Evolutionary conservation across 2,113 vertebrate species (phyloP).

Genomic region (Grammomys dolichurus): DNA sequence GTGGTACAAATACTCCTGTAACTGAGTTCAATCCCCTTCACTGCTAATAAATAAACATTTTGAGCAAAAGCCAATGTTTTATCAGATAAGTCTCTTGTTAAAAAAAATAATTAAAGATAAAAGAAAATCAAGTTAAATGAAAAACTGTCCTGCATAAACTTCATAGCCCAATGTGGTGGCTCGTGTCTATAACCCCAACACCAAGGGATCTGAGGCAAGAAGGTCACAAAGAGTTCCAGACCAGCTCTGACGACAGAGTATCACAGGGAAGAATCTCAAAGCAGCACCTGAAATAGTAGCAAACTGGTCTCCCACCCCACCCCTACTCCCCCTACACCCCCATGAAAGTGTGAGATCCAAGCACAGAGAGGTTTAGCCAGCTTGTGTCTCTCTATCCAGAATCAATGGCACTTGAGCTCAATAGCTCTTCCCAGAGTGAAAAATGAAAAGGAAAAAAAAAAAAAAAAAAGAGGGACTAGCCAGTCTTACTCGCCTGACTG

Average conservation of each 20-base stretch:
- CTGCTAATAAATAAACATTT: background rate
- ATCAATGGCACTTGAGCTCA: background rate
- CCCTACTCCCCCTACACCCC: too few relatives aligned
- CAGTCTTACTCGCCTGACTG: background rate
- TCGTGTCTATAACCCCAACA: background rate
- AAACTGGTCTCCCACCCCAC: too few relatives aligned
- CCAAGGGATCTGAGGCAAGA: background rate
- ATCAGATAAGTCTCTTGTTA: slow-evolving; percentile 23
- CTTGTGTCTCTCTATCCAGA: slow-evolving; percentile 12
- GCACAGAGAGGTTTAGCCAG: too few relatives aligned
- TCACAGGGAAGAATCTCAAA: slow-evolving; percentile 20
- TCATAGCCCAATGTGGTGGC: background rate
- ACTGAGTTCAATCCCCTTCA: background rate
- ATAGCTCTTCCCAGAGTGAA: background rate
- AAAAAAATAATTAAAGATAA: background rate
- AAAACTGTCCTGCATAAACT: slow-evolving; percentile 8
- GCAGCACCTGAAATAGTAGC: slow-evolving; percentile 1
- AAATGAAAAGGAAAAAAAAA: background rate
- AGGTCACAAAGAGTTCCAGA: background rate
- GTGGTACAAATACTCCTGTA: background rate
- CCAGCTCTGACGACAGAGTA: background rate
- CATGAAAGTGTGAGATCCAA: background rate
- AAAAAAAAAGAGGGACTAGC: background rate
- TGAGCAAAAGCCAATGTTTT: slow-evolving; percentile 46
- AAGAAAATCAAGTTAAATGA: background rate